Base-by-base conservation (phyloP, 2,797 vertebrate genomes). In the Syngnathus rostellatus region DNA sequence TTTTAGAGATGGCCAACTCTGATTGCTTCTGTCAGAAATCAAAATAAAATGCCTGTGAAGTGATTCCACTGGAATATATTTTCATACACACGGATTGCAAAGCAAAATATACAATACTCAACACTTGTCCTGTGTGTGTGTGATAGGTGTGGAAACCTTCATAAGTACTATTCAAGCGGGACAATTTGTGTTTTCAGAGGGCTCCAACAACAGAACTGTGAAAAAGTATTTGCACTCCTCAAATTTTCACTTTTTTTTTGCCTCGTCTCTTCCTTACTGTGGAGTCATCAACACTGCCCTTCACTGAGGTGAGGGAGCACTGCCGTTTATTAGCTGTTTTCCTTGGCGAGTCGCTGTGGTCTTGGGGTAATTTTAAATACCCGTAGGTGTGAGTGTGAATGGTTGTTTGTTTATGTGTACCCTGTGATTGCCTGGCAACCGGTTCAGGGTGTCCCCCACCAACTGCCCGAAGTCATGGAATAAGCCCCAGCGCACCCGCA, bases 21-120 rank as follows among this genome's bases (percentile, higher is more conserved):
- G 84, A 89, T 86, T 88, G 79, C 79, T 85, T 89, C 69, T 85
- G 86, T 88, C 86, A 86, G 78, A 82, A 85, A 87, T 88, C 81
- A 87, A 88, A 89, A 91, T 84, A 86, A 78, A 83, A 86, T 80
- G 73, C 71, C 73, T 81, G 68, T 78, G 73, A 83, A 83, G 83
- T 82, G 73, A 85, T 88, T 85, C 80, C 78, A 66, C 74, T 85
- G 81, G 83, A 86, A 81, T 79, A 75, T 72, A 81, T 77, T 84
- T 72, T 77, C 41, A 77, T 70, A 76, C 72, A 78, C 62, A 61
- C 70, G 80, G 75, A 75, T 54, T 71, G 72, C 81, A 77, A 81
- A 75, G 77, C 78, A 89, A 89, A 83, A 85, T 82, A 51, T 39
- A 64, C 62, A 9, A 23, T 70, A 70, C 78, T 75, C 76, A 66